phyloP scores from a whole-genome alignment of 2,888 invertebrate genomes.

The Euspilapteryx auroguttella region DNA sequence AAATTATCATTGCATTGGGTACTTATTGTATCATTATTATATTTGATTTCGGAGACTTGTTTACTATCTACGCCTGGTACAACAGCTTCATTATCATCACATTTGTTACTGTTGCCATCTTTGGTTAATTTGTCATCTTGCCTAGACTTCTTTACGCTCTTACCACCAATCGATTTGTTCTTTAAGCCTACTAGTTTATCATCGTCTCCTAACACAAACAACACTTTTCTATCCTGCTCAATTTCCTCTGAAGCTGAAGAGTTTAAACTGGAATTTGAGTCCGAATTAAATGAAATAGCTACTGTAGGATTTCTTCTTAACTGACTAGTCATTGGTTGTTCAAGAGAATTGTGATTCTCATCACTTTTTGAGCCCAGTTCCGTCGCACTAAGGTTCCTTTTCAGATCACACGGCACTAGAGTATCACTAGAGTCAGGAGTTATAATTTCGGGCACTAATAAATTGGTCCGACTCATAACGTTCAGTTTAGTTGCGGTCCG shows the following conservation, averaged over 20 bases:
- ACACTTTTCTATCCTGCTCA: conserved; percentile 46
- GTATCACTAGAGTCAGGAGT: conserved; percentile 13
- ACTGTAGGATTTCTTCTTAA: conserved; percentile 31
- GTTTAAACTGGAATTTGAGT: conserved; percentile 35
- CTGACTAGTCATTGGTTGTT: conserved; percentile 16
- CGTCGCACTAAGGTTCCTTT: no score
- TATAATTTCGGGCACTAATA: no score
- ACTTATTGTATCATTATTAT: not conserved
- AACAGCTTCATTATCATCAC: no score
- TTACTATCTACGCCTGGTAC: no score
- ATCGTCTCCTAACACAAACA: conserved; percentile 73
- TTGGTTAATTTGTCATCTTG: conserved; percentile 15
- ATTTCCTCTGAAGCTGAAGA: conserved; percentile 29
- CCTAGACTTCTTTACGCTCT: conserved; percentile 40
- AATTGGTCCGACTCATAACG: no score
- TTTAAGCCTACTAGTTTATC: conserved; percentile 69
- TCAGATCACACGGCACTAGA: conserved; percentile 24
- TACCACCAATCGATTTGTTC: conserved; percentile 45
- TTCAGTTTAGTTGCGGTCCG: conserved; percentile 15
- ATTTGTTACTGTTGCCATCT: conserved; percentile 15
- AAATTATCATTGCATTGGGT: not conserved
- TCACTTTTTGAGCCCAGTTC: no score
- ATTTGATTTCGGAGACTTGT: no score
- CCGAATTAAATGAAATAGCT: conserved; percentile 23
- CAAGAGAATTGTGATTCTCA: conserved; percentile 10